Conservation (phyloP, 2,113 vertebrate species). For the Elachura formosa region DNA sequence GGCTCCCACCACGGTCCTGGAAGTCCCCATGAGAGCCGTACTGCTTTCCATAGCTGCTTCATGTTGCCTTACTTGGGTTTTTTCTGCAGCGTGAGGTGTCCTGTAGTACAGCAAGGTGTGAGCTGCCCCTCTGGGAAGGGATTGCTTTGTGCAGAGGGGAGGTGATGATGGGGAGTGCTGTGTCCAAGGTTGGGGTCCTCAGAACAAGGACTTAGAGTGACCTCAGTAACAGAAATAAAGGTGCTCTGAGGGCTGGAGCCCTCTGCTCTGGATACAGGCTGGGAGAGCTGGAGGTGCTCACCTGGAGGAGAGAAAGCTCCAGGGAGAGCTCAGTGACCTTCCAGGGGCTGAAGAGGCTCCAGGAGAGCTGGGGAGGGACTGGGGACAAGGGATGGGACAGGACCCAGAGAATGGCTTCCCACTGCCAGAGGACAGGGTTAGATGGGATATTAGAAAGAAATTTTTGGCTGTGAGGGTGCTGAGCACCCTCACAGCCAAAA, state of each 20-base stretch:
- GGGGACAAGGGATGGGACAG: background rate
- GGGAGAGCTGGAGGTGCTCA: background rate
- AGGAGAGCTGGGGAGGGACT: background rate
- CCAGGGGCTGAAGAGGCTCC: rapidly evolving
- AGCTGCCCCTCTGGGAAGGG: background rate
- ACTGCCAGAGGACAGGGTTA: background rate
- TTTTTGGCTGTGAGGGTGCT: rapidly evolving
- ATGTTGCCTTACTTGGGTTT: rapidly evolving
- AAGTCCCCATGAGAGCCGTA: rapidly evolving
- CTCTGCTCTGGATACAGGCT: background rate
- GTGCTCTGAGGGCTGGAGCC: rapidly evolving
- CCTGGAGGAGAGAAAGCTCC: background rate
- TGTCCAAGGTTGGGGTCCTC: background rate
- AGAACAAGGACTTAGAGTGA: rapidly evolving
- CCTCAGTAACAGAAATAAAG: background rate
- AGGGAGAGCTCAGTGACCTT: background rate
- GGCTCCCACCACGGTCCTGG: background rate
- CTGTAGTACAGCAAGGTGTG: background rate
- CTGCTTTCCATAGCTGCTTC: background rate
- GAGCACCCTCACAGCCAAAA: too few species aligned
- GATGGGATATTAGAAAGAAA: background rate
- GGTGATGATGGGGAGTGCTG: background rate
- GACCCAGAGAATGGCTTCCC: background rate
- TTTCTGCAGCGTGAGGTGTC: background rate
- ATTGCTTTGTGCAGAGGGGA: background rate